phyloP scores from a whole-genome alignment of 2,113 vertebrate species.

The Salminus brasiliensis region DNA sequence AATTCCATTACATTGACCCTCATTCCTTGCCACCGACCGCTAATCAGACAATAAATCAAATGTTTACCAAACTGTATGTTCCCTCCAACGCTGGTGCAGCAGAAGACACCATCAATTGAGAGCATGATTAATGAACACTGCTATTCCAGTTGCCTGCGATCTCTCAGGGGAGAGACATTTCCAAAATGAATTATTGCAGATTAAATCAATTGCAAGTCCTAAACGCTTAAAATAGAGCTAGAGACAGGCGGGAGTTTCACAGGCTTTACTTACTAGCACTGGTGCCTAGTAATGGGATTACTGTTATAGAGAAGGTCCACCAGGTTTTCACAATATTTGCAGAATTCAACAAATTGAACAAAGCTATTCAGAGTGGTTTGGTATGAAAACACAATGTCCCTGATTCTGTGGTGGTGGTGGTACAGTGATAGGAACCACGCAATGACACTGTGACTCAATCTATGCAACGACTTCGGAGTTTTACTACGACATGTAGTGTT shows the following conservation, averaged over 20 bases:
- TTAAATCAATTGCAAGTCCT: conserved; percentile 50
- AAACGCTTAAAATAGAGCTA: conserved; percentile 52
- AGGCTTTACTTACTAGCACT: background rate
- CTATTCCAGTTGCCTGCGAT: conserved; percentile 35
- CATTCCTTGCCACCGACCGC: conserved; percentile 23
- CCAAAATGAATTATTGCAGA: conserved; percentile 51
- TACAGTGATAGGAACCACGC: too few relatives aligned
- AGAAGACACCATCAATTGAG: conserved; percentile 32
- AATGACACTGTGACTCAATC: too few relatives aligned
- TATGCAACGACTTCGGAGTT: too few relatives aligned
- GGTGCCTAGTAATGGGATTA: background rate
- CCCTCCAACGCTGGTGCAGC: conserved; percentile 7
- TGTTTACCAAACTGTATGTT: conserved; percentile 47
- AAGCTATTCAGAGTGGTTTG: too few relatives aligned
- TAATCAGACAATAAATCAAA: conserved; percentile 52
- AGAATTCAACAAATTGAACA: too few relatives aligned
- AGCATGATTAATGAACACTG: conserved; percentile 49
- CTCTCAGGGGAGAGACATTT: conserved; percentile 46
- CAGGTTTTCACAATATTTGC: too few relatives aligned
- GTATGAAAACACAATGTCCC: too few relatives aligned
- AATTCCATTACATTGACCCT: conserved; percentile 30
- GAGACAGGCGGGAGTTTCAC: conserved; percentile 15
- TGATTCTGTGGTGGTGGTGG: too few relatives aligned
- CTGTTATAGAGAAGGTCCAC: too few relatives aligned
- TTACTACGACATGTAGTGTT: too few relatives aligned